Evolutionary conservation across 2,888 invertebrate species (phyloP).

Genomic region (Lepidochitona cinerea): DNA sequence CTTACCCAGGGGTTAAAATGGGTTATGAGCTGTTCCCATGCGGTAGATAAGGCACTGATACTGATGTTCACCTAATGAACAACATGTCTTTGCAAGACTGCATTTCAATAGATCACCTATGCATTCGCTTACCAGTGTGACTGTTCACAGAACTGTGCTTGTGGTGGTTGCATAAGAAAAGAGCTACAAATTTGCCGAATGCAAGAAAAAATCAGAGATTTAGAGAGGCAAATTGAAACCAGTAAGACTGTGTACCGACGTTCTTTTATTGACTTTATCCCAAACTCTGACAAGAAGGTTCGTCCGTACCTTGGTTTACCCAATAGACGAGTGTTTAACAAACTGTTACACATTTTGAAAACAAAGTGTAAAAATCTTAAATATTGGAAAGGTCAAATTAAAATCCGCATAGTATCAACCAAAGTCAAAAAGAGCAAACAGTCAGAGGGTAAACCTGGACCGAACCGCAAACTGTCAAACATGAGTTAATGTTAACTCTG

Average conservation of each 20-base stretch:
- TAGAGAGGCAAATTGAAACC: too few relatives aligned
- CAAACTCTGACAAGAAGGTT: too few relatives aligned
- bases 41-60: not conserved
- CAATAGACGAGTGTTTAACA: too few relatives aligned
- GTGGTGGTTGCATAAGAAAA: too few relatives aligned
- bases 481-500: not conserved
- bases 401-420: not conserved
- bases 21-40: not conserved
- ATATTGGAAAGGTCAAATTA: not conserved
- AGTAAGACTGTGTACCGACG: too few relatives aligned
- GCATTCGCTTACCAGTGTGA: too few relatives aligned
- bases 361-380: too few relatives aligned
- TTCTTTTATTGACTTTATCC: too few relatives aligned
- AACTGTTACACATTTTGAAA: too few relatives aligned
- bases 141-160: too few relatives aligned
- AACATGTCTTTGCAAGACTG: not conserved
- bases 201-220: not conserved
- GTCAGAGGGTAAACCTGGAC: not conserved
- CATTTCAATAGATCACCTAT: not conserved
- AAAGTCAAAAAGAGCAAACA: not conserved
- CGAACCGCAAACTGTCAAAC: not conserved
- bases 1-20: not conserved
- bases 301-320: too few relatives aligned
- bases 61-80: not conserved
- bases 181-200: too few relatives aligned